phyloP scores from a whole-genome alignment of 2,888 invertebrate genomes.

The Lordiphosa andalusiaca region DNA sequence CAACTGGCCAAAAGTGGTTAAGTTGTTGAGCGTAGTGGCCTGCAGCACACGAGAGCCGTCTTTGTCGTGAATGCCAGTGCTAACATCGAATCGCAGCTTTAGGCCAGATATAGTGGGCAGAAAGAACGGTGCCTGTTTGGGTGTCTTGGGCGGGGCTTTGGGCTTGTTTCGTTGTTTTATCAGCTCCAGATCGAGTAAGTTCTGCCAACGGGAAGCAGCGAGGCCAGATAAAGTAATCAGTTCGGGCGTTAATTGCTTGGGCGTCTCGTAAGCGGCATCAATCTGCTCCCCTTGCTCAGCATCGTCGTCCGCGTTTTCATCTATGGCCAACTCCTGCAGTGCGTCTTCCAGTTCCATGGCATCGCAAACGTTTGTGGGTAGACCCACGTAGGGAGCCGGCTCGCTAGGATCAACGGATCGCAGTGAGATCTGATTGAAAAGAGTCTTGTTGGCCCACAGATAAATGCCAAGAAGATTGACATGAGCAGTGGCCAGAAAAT shows the following conservation, averaged over 20 bases:
- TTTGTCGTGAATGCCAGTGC: slow-evolving; percentile 77
- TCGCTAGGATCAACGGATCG: slow-evolving; percentile 84
- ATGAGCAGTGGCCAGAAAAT: slow-evolving; percentile 94
- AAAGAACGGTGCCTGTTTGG: slow-evolving; percentile 97
- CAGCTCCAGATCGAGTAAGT: slow-evolving; percentile 91
- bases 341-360: slow-evolving; percentile 75
- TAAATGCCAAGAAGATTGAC: slow-evolving; percentile 93
- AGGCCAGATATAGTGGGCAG: slow-evolving; percentile 93
- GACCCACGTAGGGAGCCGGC: slow-evolving; percentile 81
- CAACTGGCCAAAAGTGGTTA: slow-evolving; percentile 86
- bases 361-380: slow-evolving; percentile 80
- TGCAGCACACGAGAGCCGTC: slow-evolving; percentile 82
- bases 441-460: slow-evolving; percentile 94
- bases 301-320: slow-evolving; percentile 50
- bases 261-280: slow-evolving; percentile 77
- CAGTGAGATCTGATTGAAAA: slow-evolving; percentile 90
- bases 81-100: slow-evolving; percentile 89
- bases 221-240: slow-evolving; percentile 92
- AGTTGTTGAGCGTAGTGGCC: slow-evolving; percentile 84
- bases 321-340: slow-evolving; percentile 73
- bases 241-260: slow-evolving; percentile 81
- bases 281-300: slow-evolving; percentile 76
- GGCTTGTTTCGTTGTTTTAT: slow-evolving; percentile 95
- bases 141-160: slow-evolving; percentile 88
- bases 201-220: slow-evolving; percentile 94